A percentile compares a stretch with the other conserved stretches of the same genome.
Evolutionary conservation across 2,888 invertebrate genomes (phyloP).

Genomic region (Synanthedon vespiformis): DNA sequence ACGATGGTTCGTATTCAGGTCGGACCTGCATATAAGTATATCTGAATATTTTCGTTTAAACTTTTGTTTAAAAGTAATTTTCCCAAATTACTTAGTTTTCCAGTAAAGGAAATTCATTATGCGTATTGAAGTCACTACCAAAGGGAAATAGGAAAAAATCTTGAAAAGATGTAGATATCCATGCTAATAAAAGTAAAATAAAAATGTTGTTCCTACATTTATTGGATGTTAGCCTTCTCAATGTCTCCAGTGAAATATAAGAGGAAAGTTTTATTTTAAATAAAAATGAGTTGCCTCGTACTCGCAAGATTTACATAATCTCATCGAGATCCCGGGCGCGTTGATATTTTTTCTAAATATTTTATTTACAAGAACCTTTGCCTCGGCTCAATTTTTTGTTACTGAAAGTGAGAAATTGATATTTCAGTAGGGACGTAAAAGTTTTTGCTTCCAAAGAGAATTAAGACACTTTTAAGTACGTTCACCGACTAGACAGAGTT

Average conservation of each 20-base stretch:
- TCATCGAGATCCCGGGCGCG: slow-evolving; percentile 14
- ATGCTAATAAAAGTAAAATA: too few relatives aligned
- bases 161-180: too few relatives aligned
- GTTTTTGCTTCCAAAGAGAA: slow-evolving; percentile 13
- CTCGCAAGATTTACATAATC: slow-evolving; percentile 33
- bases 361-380: slow-evolving; percentile 20
- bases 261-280: slow-evolving; percentile 4
- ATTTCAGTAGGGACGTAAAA: slow-evolving; percentile 32
- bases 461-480: not conserved
- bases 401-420: slow-evolving; percentile 21
- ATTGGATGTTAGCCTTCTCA: slow-evolving; percentile 4
- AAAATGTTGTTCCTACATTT: too few relatives aligned
- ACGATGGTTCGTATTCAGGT: too few relatives aligned
- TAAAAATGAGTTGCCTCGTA: slow-evolving; percentile 8
- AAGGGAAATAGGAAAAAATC: not conserved
- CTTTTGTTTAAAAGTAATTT: too few relatives aligned
- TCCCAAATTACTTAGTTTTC: too few relatives aligned
- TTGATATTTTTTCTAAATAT: slow-evolving; percentile 30
- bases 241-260: slow-evolving; percentile 10
- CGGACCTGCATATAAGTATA: too few relatives aligned
- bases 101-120: too few relatives aligned
- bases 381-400: slow-evolving; percentile 8
- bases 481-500: too few relatives aligned
- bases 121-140: too few relatives aligned
- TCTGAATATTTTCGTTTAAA: too few relatives aligned